These are phyloP conservation scores for Mus spicilegus DNA, from an alignment of 2,113 vertebrate species.

Conservation along the genomic window DNA sequence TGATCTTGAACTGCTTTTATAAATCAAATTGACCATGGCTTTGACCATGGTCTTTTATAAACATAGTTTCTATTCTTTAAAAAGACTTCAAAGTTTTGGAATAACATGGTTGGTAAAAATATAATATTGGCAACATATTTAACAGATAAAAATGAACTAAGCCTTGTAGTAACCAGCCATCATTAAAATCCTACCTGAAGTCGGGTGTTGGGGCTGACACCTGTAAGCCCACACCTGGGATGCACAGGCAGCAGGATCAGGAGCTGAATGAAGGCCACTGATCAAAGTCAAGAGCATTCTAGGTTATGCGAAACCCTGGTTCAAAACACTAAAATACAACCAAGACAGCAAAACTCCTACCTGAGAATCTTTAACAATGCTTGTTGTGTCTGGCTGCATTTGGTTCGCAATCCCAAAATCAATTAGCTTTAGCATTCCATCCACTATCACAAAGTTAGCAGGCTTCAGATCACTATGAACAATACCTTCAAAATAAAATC, in stretches of 20 bases:
- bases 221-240: background rate
- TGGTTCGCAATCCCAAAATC: conserved; percentile 98
- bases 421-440: conserved; percentile 96
- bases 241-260: background rate
- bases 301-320: background rate
- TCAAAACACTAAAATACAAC: background rate
- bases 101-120: background rate
- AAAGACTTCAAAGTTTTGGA: conserved; percentile 44
- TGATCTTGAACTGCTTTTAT: conserved; percentile 29
- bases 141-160: conserved; percentile 3
- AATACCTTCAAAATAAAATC: conserved; percentile 91
- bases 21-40: background rate
- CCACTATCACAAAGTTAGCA: conserved; percentile 98
- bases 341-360: conserved; percentile 80
- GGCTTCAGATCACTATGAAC: conserved; percentile 98
- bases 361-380: conserved; percentile 98
- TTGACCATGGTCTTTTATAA: background rate
- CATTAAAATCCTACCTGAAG: conserved; percentile 87
- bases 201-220: background rate
- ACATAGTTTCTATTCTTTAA: background rate
- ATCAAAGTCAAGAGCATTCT: background rate
- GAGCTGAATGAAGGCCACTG: background rate
- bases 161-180: background rate
- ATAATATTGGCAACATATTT: background rate
- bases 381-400: conserved; percentile 98